Base-by-base conservation (phyloP, 2,113 vertebrate genomes). In the Petaurus breviceps region DNA sequence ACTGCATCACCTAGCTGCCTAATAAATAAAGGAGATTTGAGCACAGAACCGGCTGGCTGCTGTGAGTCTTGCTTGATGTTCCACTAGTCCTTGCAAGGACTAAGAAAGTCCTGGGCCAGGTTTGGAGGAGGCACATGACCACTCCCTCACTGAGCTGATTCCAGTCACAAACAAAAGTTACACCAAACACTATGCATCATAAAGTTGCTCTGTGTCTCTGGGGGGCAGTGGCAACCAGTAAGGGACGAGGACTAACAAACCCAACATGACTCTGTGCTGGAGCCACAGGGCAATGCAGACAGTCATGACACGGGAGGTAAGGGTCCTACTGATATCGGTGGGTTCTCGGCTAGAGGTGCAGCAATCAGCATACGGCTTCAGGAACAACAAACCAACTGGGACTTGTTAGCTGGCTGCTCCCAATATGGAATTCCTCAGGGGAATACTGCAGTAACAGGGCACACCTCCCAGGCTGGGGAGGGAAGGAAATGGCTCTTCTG, bases 391-490 rank as follows among this genome's bases (percentile, higher is more conserved):
- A 31, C 1, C 0, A 2, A 37, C 24, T 94, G 92, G 93, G 91
- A 96, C 91, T 96, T 57, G 90, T 91, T 84, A 68, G 54, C 52
- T 91, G 95, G 91, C 94, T 96, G 94, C 91, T 96, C 61, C 94
- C 92, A 52, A 2, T 9, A 47, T 57, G 53, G 47, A 96, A 93
- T 52, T 49, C 96, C 68, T 96, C 54, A 55, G 94, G 96, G 92
- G 93, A 55, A 89, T 91, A 94, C 55, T 26, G 22, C 52, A 55
- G 91, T 94, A 89, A 31, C 8, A 96, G 84, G 92, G 90, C 96
- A 95, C 97, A 97, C 96, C 96, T 93, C 94, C 96, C 96, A 91
- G 96, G 94, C 97, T 97, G 96, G 93, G 94, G 93, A 96, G 24
- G 93, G 89, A 92, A 96, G 94, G 93, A 91, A 89, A 11, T 52